Conservation (phyloP, 2,888 invertebrate genomes). For the Trissonchulus latispiculum region DNA sequence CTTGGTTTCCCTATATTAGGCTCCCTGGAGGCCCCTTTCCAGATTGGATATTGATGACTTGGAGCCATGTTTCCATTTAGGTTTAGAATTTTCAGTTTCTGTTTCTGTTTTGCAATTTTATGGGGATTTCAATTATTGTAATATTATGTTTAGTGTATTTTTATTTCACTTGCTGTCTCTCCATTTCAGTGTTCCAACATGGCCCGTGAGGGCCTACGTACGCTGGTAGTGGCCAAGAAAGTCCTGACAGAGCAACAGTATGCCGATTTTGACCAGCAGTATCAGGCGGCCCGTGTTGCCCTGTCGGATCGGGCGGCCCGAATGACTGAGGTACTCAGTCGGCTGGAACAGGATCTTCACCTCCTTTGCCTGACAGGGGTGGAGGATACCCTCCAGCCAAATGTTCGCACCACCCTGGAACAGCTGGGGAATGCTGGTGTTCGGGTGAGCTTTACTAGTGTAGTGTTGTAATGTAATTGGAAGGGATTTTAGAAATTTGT, state of each 20-base stretch:
- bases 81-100: no score
- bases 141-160: no score
- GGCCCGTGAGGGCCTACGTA: conserved; percentile 66
- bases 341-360: conserved; percentile 78
- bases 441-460: conserved; percentile 55
- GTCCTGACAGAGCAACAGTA: conserved; percentile 58
- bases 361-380: conserved; percentile 60
- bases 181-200: conserved; percentile 71
- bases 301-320: conserved; percentile 70
- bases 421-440: conserved; percentile 62
- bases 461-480: no score
- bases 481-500: no score
- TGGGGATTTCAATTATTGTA: no score
- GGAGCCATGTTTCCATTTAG: no score
- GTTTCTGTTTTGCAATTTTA: no score
- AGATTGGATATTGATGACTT: no score
- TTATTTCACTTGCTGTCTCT: no score
- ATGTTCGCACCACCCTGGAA: conserved; percentile 61
- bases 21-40: no score
- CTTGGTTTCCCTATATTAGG: no score
- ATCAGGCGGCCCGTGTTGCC: conserved; percentile 56
- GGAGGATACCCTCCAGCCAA: conserved; percentile 59
- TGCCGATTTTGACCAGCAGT: conserved; percentile 55
- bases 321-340: conserved; percentile 73
- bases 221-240: conserved; percentile 62